These are phyloP conservation scores for Tragopan temminckii DNA, from an alignment of 2,797 vertebrate genomes.

Conservation along the genomic window DNA sequence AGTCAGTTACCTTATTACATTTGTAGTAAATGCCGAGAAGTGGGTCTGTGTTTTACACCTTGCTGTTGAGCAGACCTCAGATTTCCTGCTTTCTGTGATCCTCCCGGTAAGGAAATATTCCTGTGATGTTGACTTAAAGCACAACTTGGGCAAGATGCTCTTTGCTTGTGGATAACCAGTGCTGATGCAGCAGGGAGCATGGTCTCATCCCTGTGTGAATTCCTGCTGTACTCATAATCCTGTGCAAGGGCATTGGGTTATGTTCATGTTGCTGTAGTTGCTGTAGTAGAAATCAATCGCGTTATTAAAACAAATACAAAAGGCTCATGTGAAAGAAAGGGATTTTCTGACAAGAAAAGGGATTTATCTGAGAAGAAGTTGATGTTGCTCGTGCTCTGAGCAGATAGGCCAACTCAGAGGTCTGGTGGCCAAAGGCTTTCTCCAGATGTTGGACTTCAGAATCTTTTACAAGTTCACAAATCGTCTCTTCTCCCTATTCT, in stretches of 20 bases:
- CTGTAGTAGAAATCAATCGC: neutral
- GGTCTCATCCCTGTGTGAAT: neutral
- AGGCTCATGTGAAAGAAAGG: neutral
- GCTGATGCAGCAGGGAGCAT: neutral
- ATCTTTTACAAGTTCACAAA: constrained; percentile 21
- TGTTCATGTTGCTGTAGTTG: neutral
- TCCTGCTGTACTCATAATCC: fast-evolving
- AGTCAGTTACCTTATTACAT: neutral
- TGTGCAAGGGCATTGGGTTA: neutral
- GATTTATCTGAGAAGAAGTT: neutral
- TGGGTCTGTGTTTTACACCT: neutral
- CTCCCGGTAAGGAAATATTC: neutral
- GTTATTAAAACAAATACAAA: neutral
- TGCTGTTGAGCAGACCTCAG: neutral
- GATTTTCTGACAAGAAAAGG: neutral
- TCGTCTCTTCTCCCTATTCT: neutral
- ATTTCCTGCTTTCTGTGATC: neutral
- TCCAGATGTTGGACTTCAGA: constrained; percentile 56
- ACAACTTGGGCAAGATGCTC: neutral
- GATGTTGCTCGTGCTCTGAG: neutral
- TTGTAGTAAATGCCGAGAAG: neutral
- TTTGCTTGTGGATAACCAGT: neutral
- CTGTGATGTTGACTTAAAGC: neutral
- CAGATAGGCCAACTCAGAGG: neutral
- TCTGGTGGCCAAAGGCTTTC: neutral